Evolutionary conservation across 2,113 vertebrate species (phyloP).

Genomic region (Tauraco erythrolophus): DNA sequence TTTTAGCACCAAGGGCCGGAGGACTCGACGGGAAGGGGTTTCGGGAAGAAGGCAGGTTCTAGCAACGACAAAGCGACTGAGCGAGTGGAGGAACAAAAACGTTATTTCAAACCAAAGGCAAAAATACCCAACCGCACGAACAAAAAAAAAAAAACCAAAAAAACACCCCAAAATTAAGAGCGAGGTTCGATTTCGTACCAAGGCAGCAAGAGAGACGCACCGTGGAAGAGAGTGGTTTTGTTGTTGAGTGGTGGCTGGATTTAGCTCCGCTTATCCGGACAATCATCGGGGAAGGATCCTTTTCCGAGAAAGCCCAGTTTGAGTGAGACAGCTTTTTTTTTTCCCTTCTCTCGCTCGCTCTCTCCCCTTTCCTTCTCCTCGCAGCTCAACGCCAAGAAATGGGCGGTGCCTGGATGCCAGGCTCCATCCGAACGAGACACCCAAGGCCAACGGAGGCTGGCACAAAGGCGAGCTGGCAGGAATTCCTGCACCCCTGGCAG

Average conservation of each 20-base stretch:
- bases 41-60: background rate
- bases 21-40: background rate
- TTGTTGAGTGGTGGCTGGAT: slow-evolving; percentile 64
- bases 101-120: slow-evolving; percentile 50
- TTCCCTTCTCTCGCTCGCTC: slow-evolving; percentile 53
- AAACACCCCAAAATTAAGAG: slow-evolving; percentile 34
- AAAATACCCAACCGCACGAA: slow-evolving; percentile 31
- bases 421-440: slow-evolving; percentile 72
- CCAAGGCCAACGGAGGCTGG: slow-evolving; percentile 73
- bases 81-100: slow-evolving; percentile 44
- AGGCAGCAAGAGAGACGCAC: slow-evolving; percentile 67
- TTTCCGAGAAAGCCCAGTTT: slow-evolving; percentile 75
- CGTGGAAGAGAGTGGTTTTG: slow-evolving; percentile 67
- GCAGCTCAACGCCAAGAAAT: slow-evolving; percentile 75
- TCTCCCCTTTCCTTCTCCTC: slow-evolving; percentile 74
- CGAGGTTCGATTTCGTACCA: slow-evolving; percentile 70
- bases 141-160: background rate
- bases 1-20: background rate
- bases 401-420: slow-evolving; percentile 78
- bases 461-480: slow-evolving; percentile 75
- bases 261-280: slow-evolving; percentile 72
- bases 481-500: slow-evolving; percentile 69
- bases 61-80: slow-evolving; percentile 42
- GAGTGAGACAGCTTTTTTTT: slow-evolving; percentile 71
- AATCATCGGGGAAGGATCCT: slow-evolving; percentile 69